Base-by-base conservation (phyloP, 2,888 invertebrate genomes). In the Drosophila quinaria region DNA sequence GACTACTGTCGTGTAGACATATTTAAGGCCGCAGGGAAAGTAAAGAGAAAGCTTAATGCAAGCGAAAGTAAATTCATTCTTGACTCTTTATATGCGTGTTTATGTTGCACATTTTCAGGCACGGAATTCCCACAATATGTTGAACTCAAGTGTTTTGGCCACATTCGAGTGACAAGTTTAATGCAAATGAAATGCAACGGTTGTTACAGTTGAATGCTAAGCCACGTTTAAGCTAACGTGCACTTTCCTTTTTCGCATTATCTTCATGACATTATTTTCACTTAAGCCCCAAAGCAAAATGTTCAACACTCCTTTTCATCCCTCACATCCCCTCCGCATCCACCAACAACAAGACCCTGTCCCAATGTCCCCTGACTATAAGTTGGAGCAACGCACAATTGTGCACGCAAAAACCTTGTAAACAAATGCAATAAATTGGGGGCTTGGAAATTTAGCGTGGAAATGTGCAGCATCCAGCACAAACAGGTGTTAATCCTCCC, bases 401-500 rank as follows among this genome's bases (percentile, higher is more conserved):
- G 75, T 80, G 75, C 87, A 87, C 82, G 87, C 82, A 84, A 80
- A 87, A 84, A 87, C 85, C 84, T 81, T 84, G 85, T 85, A 84
- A 87, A 87, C 84, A 84, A 84, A 87, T 78, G 87, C 82, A 84
- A 84, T 84, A 84, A 84, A 84, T 84, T 87, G 67, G 59, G 73
- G 80, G 85, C 87, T 84, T 84, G 83, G 39, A 69, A 78, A 66
- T 78, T 75, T 63, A 72, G 75, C 72, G 80, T 72, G 49, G 69
- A 80, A 80, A 71, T 78, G 80, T 64, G 60, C 74, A 65, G 59
- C 75, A 66, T 61, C 73, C 59, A 75, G 69, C 75, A 83, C 83
- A 80, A 89, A 81, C 90, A 89, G 89, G 90, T 89, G 90, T 86
- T 90, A 89, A 89, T 87, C 82, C 82, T 79, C 64, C 86, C 73